Conservation (phyloP, 2,797 vertebrate genomes). For the Lindbergichthys nudifrons region DNA sequence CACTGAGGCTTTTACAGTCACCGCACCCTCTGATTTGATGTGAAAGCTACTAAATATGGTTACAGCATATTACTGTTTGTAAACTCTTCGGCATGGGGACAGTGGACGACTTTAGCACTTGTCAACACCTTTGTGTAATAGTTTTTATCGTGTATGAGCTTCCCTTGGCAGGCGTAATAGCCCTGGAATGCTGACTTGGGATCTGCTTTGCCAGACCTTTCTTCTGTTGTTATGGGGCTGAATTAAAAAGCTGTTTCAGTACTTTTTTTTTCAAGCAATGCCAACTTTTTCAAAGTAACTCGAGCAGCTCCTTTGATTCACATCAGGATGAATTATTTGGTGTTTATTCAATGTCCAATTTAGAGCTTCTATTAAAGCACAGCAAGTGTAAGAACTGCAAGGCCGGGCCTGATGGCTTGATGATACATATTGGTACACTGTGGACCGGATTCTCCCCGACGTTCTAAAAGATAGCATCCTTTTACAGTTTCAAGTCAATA, state of each 20-base stretch:
- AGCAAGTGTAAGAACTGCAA: conserved; percentile 1
- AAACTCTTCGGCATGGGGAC: conserved; percentile 49
- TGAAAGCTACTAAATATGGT: conserved; percentile 50
- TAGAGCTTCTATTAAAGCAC: neutral
- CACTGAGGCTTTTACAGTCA: conserved; percentile 16
- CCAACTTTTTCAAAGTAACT: conserved; percentile 6
- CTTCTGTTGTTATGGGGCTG: conserved; percentile 35
- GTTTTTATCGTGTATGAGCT: conserved; percentile 60
- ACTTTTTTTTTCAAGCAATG: neutral
- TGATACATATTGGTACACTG: neutral
- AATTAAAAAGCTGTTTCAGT: conserved; percentile 29
- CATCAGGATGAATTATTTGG: neutral
- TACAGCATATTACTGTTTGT: conserved; percentile 42
- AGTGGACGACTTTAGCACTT: conserved; percentile 49
- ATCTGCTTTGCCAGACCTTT: conserved; percentile 48
- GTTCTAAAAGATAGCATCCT: neutral
- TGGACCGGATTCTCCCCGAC: neutral
- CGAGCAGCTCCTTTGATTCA: conserved; percentile 1
- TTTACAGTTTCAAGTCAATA: neutral
- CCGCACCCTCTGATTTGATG: conserved; percentile 41
- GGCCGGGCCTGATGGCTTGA: neutral
- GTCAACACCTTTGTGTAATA: conserved; percentile 57
- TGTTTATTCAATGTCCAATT: conserved; percentile 13
- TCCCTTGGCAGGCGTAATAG: conserved; percentile 53
- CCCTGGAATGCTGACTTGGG: conserved; percentile 57